Conservation (phyloP, 2,888 invertebrate genomes). For the Liopterus haemorrhoidalis region DNA sequence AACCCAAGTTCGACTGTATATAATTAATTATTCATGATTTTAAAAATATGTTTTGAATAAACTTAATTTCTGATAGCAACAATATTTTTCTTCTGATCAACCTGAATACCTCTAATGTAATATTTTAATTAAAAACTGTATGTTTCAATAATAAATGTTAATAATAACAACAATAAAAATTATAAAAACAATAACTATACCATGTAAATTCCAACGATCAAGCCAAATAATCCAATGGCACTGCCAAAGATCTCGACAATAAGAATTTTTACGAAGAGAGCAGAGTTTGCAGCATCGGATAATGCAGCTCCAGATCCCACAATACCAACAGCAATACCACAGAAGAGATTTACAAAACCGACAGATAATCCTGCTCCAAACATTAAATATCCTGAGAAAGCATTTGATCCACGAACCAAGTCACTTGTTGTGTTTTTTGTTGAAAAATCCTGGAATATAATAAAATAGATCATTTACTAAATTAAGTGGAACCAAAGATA, state of each 20-base stretch:
- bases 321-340: constrained; percentile 95
- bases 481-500: background rate
- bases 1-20: too few relatives aligned
- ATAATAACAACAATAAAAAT: background rate
- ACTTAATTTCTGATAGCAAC: background rate
- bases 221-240: constrained; percentile 96
- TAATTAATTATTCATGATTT: constrained; percentile 34
- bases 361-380: constrained; percentile 95
- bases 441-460: constrained; percentile 46
- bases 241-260: constrained; percentile 99
- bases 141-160: background rate
- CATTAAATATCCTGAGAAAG: constrained; percentile 86
- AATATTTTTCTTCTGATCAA: too few relatives aligned
- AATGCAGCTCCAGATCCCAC: constrained; percentile 98
- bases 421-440: constrained; percentile 44
- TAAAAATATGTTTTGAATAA: constrained; percentile 30
- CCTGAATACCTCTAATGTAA: too few relatives aligned
- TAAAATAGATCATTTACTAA: constrained; percentile 3
- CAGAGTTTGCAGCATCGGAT: constrained; percentile 94
- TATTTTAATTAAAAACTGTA: too few relatives aligned
- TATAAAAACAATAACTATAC: constrained; percentile 38
- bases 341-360: constrained; percentile 92
- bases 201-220: constrained; percentile 97
- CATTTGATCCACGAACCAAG: constrained; percentile 58
- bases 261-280: constrained; percentile 94